A percentile compares a stretch with the other conserved stretches of the same genome.
These are phyloP conservation scores for Cardiocondyla obscurior DNA, from an alignment of 1,140 invertebrate genomes.

Conservation along the genomic window DNA sequence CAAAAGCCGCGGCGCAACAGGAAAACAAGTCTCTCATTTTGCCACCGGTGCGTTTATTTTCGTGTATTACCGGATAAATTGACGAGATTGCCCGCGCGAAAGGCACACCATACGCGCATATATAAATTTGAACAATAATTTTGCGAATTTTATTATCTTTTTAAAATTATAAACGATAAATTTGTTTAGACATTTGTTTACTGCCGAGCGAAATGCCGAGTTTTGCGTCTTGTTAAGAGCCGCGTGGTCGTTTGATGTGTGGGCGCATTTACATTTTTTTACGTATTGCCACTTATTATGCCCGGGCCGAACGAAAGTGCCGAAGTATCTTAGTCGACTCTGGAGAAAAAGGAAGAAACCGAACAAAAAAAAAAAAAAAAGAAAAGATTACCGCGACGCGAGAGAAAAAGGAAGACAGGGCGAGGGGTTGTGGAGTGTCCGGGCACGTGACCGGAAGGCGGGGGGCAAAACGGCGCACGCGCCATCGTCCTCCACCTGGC, in stretches of 20 bases:
- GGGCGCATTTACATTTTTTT: conserved; percentile 37
- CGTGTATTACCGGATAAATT: conserved; percentile 34
- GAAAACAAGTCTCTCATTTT: conserved; percentile 46
- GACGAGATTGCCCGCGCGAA: neutral
- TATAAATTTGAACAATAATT: too few relatives aligned
- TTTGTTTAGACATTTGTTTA: neutral
- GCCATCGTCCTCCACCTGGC: conserved; percentile 83
- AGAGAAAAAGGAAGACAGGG: conserved; percentile 53
- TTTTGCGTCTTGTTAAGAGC: conserved; percentile 19
- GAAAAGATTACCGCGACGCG: conserved; percentile 54
- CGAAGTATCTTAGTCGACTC: conserved; percentile 62
- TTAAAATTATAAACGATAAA: neutral
- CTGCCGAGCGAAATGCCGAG: too few relatives aligned
- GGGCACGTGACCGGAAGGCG: conserved; percentile 82
- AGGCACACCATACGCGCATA: conserved; percentile 11
- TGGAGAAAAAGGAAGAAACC: conserved; percentile 43
- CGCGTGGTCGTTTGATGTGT: conserved; percentile 29
- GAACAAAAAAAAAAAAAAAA: conserved; percentile 49
- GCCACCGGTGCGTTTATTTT: conserved; percentile 22
- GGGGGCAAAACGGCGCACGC: conserved; percentile 81
- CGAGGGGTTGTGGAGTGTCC: conserved; percentile 68
- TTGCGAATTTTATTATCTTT: neutral
- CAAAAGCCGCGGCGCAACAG: conserved; percentile 27
- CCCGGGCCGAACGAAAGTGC: conserved; percentile 57
- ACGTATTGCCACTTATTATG: conserved; percentile 50